A percentile compares a stretch with the other conserved stretches of the same genome.
Conservation (phyloP, 92 coral and sea anemone genomes). For the Palythoa grandiflora region DNA sequence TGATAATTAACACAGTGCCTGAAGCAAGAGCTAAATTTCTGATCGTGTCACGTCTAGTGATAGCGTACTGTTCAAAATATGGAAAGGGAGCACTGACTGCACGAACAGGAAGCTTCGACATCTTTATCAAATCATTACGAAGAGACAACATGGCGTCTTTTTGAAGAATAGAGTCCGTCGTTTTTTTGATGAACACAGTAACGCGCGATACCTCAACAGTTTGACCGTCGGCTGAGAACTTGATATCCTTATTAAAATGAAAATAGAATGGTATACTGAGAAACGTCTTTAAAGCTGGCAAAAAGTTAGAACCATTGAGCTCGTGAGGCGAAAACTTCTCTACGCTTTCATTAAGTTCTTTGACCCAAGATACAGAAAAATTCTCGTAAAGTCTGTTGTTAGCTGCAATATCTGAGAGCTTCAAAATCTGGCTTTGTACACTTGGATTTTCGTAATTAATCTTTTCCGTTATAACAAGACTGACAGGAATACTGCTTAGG, state of each 20-base stretch:
- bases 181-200: conserved; percentile 54
- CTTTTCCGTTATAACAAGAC: conserved; percentile 59
- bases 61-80: conserved; percentile 76
- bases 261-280: conserved; percentile 40
- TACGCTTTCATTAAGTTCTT: conserved; percentile 41
- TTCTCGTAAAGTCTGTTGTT: conserved; percentile 67
- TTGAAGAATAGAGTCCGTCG: conserved; percentile 59
- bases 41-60: conserved; percentile 58
- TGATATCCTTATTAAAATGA: no score
- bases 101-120: conserved; percentile 55
- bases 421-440: conserved; percentile 61
- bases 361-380: conserved; percentile 76
- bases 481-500: conserved; percentile 58
- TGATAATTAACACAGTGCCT: conserved; percentile 60
- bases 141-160: conserved; percentile 74
- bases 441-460: conserved; percentile 52
- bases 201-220: conserved; percentile 74
- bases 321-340: background rate
- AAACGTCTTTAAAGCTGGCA: conserved; percentile 54
- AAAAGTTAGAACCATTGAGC: conserved; percentile 33
- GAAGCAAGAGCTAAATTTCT: conserved; percentile 71
- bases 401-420: conserved; percentile 65
- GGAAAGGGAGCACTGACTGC: conserved; percentile 56
- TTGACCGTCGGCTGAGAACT: conserved; percentile 59
- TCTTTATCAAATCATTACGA: conserved; percentile 60